phyloP scores from a whole-genome alignment of 2,113 vertebrate genomes.

The Uropsilus gracilis region DNA sequence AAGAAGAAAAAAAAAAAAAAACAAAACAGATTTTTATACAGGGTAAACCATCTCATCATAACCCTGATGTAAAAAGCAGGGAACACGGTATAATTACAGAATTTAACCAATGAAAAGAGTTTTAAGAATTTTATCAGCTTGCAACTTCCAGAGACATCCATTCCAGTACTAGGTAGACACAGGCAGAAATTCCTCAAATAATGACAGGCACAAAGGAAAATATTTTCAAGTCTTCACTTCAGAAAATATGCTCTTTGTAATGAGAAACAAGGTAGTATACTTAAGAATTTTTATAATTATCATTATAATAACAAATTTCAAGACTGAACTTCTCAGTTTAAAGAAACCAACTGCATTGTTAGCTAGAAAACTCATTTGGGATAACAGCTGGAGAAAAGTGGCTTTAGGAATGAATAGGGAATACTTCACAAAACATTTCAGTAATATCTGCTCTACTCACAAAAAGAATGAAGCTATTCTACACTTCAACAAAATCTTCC shows the following conservation, averaged over 20 bases:
- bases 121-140: background rate
- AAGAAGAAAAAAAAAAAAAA: background rate
- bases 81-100: background rate
- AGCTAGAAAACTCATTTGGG: background rate
- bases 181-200: background rate
- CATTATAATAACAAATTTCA: background rate
- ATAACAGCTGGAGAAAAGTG: background rate
- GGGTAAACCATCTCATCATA: background rate
- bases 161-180: background rate
- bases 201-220: background rate
- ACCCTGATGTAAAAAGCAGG: background rate
- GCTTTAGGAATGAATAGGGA: background rate
- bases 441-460: background rate
- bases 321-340: background rate
- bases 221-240: background rate
- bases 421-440: background rate
- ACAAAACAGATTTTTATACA: background rate
- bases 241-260: background rate
- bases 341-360: background rate
- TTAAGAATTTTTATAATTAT: background rate
- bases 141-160: background rate
- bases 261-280: background rate
- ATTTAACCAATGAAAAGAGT: background rate
- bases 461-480: background rate
- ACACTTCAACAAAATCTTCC: background rate